Conservation (phyloP, 2,113 vertebrate genomes). For the Isurus oxyrinchus region DNA sequence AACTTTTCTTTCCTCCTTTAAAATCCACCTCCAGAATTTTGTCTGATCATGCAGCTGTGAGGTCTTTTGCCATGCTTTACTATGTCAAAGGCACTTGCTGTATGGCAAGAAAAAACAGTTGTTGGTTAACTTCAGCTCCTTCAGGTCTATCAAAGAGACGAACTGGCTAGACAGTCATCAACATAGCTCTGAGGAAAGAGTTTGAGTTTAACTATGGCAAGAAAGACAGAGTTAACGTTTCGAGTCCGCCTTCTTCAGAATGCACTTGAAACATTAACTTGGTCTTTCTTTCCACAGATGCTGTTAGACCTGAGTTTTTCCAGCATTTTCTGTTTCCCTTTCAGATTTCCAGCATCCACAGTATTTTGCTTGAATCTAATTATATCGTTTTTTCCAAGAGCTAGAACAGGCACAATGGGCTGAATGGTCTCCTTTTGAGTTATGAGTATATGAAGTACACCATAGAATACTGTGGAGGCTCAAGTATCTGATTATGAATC, state of each 20-base stretch:
- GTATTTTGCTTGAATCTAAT: background rate
- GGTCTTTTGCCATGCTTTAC: background rate
- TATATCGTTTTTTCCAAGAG: background rate
- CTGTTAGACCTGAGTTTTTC: too few species aligned
- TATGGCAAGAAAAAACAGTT: background rate
- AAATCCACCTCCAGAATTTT: background rate
- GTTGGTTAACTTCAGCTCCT: background rate
- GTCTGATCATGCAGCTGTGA: background rate
- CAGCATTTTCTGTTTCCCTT: too few species aligned
- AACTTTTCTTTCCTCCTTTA: background rate
- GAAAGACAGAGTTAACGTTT: too few species aligned
- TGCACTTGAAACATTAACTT: too few species aligned
- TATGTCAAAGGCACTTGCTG: background rate
- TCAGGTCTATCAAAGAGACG: background rate
- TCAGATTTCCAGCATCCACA: too few species aligned
- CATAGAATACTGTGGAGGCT: background rate
- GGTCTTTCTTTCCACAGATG: too few species aligned
- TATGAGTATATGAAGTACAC: background rate
- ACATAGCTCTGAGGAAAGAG: background rate
- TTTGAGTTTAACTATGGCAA: background rate
- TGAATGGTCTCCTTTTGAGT: background rate
- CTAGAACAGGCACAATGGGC: background rate
- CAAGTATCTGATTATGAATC: background rate
- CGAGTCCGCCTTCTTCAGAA: too few species aligned
- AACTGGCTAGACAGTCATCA: background rate